A percentile compares a stretch with the other conserved stretches of the same genome.
phyloP scores from a whole-genome alignment of 2,113 vertebrate genomes.

The Clarias magur region DNA sequence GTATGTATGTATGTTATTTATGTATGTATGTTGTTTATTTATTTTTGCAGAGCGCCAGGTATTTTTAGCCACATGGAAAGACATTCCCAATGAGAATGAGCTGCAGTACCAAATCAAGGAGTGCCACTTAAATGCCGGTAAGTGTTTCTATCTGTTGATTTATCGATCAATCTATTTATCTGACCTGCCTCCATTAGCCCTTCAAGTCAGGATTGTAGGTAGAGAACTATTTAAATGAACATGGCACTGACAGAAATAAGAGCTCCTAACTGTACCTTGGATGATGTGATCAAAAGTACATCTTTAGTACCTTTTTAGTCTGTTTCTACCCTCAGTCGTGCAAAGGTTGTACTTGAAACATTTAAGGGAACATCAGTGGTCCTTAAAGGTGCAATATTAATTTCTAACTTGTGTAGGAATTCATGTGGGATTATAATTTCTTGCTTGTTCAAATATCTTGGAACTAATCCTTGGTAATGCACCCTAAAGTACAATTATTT shows the following conservation, averaged over 20 bases:
- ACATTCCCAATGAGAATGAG: slow-evolving; percentile 98
- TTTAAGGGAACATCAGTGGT: background rate
- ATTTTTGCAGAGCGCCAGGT: slow-evolving; percentile 87
- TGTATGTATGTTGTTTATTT: background rate
- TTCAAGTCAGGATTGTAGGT: background rate
- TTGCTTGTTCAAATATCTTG: too few species aligned
- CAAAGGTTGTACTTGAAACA: background rate
- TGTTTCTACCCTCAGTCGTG: background rate
- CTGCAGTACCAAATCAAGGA: slow-evolving; percentile 99
- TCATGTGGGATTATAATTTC: too few species aligned
- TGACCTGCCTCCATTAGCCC: background rate
- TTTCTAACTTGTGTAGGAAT: too few species aligned
- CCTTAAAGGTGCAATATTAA: too few species aligned
- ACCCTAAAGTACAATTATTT: background rate
- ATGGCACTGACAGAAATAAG: background rate
- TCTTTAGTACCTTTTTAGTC: background rate
- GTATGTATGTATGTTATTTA: background rate
- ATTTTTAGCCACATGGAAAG: slow-evolving; percentile 98
- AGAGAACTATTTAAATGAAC: background rate
- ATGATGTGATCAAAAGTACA: background rate
- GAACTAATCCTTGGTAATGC: background rate
- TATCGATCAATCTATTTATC: too few species aligned
- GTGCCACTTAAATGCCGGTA: slow-evolving; percentile 95
- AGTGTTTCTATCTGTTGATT: slow-evolving; percentile 40
- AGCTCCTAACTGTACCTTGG: background rate